A percentile compares a stretch with the other conserved stretches of the same genome.
Evolutionary conservation across 35 echinoderm and acorn worm species (phyloP).

Genomic region (Diadema setosum): DNA sequence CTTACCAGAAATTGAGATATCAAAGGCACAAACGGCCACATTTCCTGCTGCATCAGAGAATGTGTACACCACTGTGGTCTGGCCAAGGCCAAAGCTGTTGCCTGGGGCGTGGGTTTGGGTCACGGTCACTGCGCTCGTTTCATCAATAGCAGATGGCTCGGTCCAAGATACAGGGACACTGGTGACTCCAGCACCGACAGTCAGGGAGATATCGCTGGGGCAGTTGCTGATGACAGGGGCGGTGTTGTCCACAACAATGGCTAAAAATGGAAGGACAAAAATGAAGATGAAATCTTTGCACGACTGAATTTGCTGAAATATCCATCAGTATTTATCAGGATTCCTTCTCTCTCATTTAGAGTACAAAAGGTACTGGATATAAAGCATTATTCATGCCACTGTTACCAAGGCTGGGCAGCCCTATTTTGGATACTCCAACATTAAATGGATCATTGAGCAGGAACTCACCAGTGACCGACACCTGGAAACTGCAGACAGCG

Average conservation of each 20-base stretch:
- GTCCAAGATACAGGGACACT: constrained; percentile 33
- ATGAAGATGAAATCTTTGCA: no score
- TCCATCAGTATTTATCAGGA: no score
- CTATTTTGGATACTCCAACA: no score
- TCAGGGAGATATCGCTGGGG: not conserved
- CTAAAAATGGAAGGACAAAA: no score
- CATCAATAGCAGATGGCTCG: constrained; percentile 52
- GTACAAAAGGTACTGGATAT: no score
- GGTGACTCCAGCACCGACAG: not conserved
- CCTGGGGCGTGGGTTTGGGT: not conserved
- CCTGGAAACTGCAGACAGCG: not conserved
- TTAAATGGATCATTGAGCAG: no score
- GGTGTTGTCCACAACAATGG: not conserved
- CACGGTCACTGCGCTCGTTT: not conserved
- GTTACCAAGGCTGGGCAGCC: no score
- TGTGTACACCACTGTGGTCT: constrained; percentile 5
- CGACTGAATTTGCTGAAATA: no score
- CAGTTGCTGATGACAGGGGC: not conserved
- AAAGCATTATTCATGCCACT: no score
- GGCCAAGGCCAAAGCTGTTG: not conserved
- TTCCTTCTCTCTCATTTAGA: no score
- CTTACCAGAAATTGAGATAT: not conserved
- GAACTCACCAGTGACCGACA: not conserved
- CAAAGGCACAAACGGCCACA: not conserved
- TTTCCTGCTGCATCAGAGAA: constrained; percentile 31